Percentiles rank a stretch among this genome's conserved stretches.
These are phyloP conservation scores for Oceanodroma leucorhoa DNA, from an alignment of 2,797 vertebrate species.

Conservation along the genomic window DNA sequence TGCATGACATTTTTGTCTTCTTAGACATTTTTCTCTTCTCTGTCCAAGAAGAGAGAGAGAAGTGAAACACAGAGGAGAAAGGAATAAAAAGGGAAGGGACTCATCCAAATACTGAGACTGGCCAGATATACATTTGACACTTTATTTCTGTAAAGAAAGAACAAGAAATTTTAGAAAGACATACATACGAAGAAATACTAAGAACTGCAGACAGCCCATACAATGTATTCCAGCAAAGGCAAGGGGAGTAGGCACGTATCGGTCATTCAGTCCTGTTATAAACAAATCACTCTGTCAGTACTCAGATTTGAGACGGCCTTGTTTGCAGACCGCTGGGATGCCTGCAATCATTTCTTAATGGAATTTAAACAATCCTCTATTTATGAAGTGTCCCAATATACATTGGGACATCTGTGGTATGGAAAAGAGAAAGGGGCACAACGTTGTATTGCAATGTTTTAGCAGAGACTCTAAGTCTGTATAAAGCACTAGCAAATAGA, in stretches of 20 bases:
- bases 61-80: background rate
- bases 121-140: background rate
- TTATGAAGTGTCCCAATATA: background rate
- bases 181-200: background rate
- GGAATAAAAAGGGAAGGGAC: too few species aligned
- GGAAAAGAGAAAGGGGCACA: background rate
- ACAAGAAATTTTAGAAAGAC: background rate
- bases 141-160: background rate
- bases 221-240: background rate
- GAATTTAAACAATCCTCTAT: background rate
- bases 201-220: background rate
- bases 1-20: background rate
- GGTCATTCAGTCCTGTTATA: background rate
- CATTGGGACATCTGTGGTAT: accelerated
- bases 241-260: background rate
- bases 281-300: background rate
- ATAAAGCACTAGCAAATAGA: background rate
- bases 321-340: background rate
- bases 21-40: background rate
- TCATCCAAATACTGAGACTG: background rate
- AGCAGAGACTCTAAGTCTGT: background rate
- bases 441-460: background rate
- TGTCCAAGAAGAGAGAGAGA: too few species aligned
- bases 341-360: background rate
- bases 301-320: background rate